Base-by-base conservation (phyloP, 2,888 invertebrate genomes). In the Apomyelois bistriatella region DNA sequence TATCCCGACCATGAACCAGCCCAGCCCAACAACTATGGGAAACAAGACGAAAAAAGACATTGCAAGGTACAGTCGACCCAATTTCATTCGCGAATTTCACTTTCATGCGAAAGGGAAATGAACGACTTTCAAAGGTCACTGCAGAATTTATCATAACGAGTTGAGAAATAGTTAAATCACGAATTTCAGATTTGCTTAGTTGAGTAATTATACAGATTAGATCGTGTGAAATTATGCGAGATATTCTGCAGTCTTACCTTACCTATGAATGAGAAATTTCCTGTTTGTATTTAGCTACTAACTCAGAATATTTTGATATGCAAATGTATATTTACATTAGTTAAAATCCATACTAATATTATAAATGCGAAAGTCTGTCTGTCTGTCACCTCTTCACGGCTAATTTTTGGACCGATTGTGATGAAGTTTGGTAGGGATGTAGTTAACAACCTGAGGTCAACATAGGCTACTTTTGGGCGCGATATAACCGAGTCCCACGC, bases 61-160 rank as follows among this genome's bases (percentile, higher is more conserved):
- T 22, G 47, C 47, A 53, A 52, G 52, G 56, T 17, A 51, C 41
- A 51, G 43, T 13, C 48, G 48, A 43, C 48, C 50, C 48, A 52
- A 52, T 46, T 54, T 42, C 35, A 17, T 30, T 32, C 28, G 40
- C 51, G 13, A 35, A 30, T 53, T 57, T 57, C 54, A 54, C 56
- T 57, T 57, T 57, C 56, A 37, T 54, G 42, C 38, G 46, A 46
- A 46, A 46, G 46, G 46, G 46, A 46, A 46, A 46, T 43, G 37
- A 36, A 16, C 48, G 28, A 48, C 37, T 37, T 48, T 12, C 32
- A 46, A 46, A 46, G 46, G 46, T 46, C 46, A 32, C 35, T 13
- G 43, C 12, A 30, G 30, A 43, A 41, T 42, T 41, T 43, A 43
- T 43, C 7, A 32, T 35, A 35, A 46, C 32, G 15, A 28, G 30